Evolutionary conservation across 37 sponge, comb jelly and placozoan genomes (phyloP).

Genomic region (Chondrilla cf. caribensis): DNA sequence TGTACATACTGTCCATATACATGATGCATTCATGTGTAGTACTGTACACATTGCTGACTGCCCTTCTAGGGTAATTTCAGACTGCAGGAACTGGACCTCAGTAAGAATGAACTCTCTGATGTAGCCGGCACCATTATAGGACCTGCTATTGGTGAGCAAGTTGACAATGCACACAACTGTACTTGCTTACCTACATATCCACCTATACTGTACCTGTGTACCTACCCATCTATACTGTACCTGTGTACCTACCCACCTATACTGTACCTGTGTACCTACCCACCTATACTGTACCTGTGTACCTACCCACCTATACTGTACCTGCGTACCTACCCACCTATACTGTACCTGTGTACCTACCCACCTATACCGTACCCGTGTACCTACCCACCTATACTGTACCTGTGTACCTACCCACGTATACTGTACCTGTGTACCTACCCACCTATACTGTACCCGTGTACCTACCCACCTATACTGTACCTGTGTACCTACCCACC

Average conservation of each 20-base stretch:
- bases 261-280: no score
- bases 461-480: neutral
- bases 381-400: no score
- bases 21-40: neutral
- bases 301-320: no score
- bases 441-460: neutral
- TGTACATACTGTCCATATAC: neutral
- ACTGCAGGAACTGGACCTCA: slow-evolving; percentile 80
- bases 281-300: no score
- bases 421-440: neutral
- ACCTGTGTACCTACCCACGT: neutral
- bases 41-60: no score
- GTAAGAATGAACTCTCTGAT: slow-evolving; percentile 89
- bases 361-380: no score
- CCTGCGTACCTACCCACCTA: no score
- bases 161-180: no score
- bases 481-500: neutral
- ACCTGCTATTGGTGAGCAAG: slow-evolving; percentile 78
- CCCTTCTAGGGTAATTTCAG: slow-evolving; percentile 66
- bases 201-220: neutral
- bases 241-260: no score
- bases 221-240: no score
- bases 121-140: slow-evolving; percentile 78
- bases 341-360: no score
- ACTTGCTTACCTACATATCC: no score